These are phyloP conservation scores for Nothobranchius furzeri DNA, from an alignment of 2,113 vertebrate species.

Conservation along the genomic window DNA sequence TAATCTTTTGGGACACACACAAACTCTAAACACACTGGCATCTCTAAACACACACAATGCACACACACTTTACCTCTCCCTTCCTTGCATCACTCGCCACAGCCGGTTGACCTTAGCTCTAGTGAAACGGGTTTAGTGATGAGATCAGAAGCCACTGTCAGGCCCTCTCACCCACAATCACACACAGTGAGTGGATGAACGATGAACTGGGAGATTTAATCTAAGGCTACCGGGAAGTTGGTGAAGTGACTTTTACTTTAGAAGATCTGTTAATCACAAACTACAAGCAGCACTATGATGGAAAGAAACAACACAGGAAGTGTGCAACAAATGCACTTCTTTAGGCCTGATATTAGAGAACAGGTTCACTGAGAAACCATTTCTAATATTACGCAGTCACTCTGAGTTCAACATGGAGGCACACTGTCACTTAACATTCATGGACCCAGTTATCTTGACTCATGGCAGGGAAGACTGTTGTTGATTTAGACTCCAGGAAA, in stretches of 20 bases:
- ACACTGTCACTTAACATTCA: no score
- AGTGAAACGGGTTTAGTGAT: conserved; percentile 65
- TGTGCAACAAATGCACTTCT: no score
- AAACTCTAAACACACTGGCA: conserved; percentile 33
- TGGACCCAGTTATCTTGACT: no score
- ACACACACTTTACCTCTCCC: conserved; percentile 1
- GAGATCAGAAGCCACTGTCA: conserved; percentile 59
- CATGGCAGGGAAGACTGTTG: no score
- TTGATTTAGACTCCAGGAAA: no score
- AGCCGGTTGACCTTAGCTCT: conserved; percentile 61
- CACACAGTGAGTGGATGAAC: conserved; percentile 60
- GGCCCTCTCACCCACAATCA: conserved; percentile 55
- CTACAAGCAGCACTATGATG: conserved; percentile 11
- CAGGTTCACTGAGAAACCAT: no score
- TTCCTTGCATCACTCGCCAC: conserved; percentile 45
- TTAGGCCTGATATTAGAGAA: no score
- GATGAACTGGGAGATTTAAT: conserved; percentile 35
- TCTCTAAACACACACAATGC: conserved; percentile 22
- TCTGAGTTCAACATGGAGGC: no score
- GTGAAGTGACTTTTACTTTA: conserved; percentile 19
- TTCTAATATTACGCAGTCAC: no score
- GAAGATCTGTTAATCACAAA: conserved; percentile 19
- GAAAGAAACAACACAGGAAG: not conserved
- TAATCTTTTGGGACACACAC: conserved; percentile 42
- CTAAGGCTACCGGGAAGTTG: conserved; percentile 8